Evolutionary conservation across 2,888 invertebrate species (phyloP).

Genomic region (Amphipoea oculea): DNA sequence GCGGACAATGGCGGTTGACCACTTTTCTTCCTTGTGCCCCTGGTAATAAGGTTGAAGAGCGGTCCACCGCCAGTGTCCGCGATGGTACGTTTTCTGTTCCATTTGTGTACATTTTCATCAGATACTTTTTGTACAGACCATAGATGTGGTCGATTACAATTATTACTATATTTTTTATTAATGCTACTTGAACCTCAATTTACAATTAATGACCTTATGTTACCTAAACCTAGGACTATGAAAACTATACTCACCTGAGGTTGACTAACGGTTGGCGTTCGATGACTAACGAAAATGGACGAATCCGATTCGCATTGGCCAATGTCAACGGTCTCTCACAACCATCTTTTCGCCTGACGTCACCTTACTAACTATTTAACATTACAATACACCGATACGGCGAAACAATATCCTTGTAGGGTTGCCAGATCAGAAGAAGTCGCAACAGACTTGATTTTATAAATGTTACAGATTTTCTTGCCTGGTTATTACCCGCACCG

Average conservation of each 20-base stretch:
- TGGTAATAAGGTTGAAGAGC: too few species aligned
- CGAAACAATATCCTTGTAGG: constrained; percentile 38
- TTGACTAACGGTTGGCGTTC: neutral
- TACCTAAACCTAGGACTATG: constrained; percentile 11
- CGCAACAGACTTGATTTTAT: neutral
- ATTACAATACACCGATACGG: constrained; percentile 60
- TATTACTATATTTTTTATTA: neutral
- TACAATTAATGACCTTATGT: constrained; percentile 18
- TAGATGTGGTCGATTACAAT: neutral
- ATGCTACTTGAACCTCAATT: constrained; percentile 4
- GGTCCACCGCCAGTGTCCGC: too few species aligned
- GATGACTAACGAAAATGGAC: neutral
- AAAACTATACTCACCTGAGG: constrained; percentile 9
- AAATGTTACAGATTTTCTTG: neutral
- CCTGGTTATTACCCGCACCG: neutral
- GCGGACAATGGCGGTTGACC: too few species aligned
- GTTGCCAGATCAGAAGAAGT: constrained; percentile 20
- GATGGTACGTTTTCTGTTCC: neutral
- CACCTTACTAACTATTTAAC: constrained; percentile 50
- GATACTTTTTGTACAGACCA: neutral
- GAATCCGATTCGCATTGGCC: neutral
- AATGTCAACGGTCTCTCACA: constrained; percentile 22
- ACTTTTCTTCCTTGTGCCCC: too few species aligned
- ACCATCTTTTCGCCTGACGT: constrained; percentile 18
- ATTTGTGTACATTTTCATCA: neutral